Evolutionary conservation across 2,888 invertebrate genomes (phyloP).

Genomic region (Lissocephala sabroskyi): DNA sequence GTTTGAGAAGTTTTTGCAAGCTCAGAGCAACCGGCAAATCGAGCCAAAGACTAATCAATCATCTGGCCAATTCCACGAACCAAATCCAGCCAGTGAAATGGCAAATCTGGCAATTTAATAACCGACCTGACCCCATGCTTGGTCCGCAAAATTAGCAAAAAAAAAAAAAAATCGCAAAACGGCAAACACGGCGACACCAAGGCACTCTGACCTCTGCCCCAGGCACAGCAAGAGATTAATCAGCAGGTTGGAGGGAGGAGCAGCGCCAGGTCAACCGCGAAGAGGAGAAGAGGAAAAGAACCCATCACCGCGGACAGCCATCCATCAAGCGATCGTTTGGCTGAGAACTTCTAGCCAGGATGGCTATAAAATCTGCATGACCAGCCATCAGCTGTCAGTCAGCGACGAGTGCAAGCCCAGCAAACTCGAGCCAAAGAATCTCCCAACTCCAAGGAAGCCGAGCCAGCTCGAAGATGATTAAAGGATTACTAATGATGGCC

Average conservation of each 20-base stretch:
- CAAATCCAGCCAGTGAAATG: background rate
- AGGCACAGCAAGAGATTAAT: constrained; percentile 32
- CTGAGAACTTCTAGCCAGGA: constrained; percentile 14
- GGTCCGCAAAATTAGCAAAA: constrained; percentile 17
- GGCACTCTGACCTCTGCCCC: constrained; percentile 36
- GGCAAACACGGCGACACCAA: constrained; percentile 1
- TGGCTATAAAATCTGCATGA: constrained; percentile 50
- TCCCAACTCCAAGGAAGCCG: background rate
- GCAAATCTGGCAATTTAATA: background rate
- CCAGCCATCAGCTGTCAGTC: constrained; percentile 39
- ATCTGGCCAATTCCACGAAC: background rate
- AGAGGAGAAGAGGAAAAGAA: too few species aligned
- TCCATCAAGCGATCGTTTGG: constrained; percentile 32
- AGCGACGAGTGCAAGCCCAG: constrained; percentile 47
- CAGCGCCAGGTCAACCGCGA: too few species aligned
- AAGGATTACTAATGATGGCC: too few species aligned
- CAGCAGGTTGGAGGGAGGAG: too few species aligned
- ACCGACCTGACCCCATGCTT: background rate
- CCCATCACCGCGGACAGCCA: constrained; percentile 14
- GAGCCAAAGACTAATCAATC: background rate
- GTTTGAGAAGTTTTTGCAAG: background rate
- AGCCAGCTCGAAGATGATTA: background rate
- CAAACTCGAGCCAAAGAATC: constrained; percentile 24
- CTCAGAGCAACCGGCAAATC: background rate
- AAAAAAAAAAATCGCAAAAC: constrained; percentile 10